phyloP scores from a whole-genome alignment of 2,113 vertebrate species.

The Sceloporus tristichus region DNA sequence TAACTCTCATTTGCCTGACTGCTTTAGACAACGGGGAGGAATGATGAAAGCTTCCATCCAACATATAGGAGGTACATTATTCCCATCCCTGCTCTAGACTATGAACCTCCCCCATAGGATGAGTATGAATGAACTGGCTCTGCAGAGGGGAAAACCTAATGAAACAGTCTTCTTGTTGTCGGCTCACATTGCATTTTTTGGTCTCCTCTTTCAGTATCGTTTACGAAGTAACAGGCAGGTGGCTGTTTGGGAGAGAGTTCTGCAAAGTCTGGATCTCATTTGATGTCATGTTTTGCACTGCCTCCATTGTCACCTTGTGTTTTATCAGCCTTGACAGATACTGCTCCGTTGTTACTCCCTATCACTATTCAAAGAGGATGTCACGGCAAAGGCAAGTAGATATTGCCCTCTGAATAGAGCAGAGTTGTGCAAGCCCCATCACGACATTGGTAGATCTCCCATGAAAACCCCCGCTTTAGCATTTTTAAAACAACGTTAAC shows the following conservation, averaged over 20 bases:
- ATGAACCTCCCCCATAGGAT: not conserved
- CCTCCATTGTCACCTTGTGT: constrained; percentile 77
- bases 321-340: constrained; percentile 81
- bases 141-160: not conserved
- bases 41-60: no score
- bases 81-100: not conserved
- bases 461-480: not conserved
- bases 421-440: not conserved
- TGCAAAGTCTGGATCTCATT: constrained; percentile 83
- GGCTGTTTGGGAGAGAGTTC: constrained; percentile 77
- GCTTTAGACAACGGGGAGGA: no score
- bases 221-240: constrained; percentile 77
- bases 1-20: no score
- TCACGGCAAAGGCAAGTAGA: constrained; percentile 74
- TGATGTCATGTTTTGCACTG: constrained; percentile 79
- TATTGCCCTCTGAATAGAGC: not conserved
- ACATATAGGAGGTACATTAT: no score
- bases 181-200: not conserved
- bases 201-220: constrained; percentile 66
- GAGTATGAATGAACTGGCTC: not conserved
- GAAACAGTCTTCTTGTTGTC: not conserved
- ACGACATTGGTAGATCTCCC: not conserved
- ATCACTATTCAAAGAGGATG: constrained; percentile 77
- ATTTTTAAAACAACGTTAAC: not conserved
- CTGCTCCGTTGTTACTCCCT: constrained; percentile 76